Conservation (phyloP, 1,140 invertebrate genomes). For the Globodera rostochiensis region DNA sequence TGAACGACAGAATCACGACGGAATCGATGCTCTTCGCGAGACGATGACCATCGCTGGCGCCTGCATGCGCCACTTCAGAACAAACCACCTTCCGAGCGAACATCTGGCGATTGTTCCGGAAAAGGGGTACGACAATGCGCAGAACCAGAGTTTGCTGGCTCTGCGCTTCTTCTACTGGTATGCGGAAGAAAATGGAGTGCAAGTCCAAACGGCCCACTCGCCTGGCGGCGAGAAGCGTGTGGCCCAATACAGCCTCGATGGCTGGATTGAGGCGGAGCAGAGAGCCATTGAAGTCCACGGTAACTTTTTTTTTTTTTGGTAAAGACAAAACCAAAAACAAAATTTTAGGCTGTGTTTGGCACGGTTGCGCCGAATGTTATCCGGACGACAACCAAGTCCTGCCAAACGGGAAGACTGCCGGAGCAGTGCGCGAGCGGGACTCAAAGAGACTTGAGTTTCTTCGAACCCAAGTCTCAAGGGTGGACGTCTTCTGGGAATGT, state of each 20-base stretch:
- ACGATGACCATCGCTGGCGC: too few species aligned
- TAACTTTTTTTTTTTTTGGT: background rate
- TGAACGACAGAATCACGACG: too few species aligned
- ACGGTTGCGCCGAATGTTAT: constrained; percentile 16
- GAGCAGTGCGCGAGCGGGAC: background rate
- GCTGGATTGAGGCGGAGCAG: background rate
- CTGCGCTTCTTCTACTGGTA: constrained; percentile 14
- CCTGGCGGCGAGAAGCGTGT: background rate
- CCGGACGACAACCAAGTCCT: background rate
- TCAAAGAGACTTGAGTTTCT: background rate
- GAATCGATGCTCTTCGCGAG: too few species aligned
- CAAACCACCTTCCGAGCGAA: background rate
- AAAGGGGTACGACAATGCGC: constrained; percentile 3
- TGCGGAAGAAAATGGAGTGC: background rate
- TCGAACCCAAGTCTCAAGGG: background rate
- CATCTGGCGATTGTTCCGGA: background rate
- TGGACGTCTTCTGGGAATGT: constrained; percentile 19
- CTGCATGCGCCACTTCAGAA: too few species aligned
- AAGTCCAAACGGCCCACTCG: background rate
- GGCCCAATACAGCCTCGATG: background rate
- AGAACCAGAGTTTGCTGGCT: constrained; percentile 5
- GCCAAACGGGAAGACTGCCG: constrained; percentile 9
- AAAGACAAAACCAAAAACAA: background rate
- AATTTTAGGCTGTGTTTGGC: constrained; percentile 7
- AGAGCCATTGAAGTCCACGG: constrained; percentile 13